Base-by-base conservation (phyloP, 2,797 vertebrate genomes). In the Erithacus rubecula region DNA sequence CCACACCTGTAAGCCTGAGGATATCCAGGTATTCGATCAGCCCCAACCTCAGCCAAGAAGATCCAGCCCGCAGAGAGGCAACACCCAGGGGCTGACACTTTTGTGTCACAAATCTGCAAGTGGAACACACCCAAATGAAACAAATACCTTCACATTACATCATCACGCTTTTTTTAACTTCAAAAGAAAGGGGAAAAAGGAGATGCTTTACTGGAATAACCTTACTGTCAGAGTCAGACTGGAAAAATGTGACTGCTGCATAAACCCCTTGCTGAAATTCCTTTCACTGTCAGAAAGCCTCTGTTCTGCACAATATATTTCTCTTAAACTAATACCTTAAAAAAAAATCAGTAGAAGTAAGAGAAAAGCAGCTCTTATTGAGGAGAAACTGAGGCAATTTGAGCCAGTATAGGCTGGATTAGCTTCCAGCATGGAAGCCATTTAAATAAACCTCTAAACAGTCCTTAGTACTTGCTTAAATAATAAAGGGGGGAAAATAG, bases 1-100 rank as follows among this genome's bases (percentile, higher is more conserved):
- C 96, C 92, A 93, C 94, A 96, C 97, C 97, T 98, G 97, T 97
- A 97, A 95, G 85, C 4, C 2, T 79, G 79, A 97, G 97, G 96
- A 93, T 60, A 97, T 96, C 95, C 96, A 96, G 96, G 95, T 96
- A 94, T 97, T 95, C 1, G 62, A 95, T 84, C 51, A 72, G 19
- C 59, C 90, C 83, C 7, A 89, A 52, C 51, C 46, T 86, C 36
- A 74, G 96, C 89, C 96, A 96, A 89, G 92, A 83, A 86, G 91
- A 95, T 34, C 4, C 53, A 67, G 78, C 55, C 52, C 0, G 6
- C 88, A 90, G 43, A 46, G 71, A 87, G 95, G 55, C 93, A 94
- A 94, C 77, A 3, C 87, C 87, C 90, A 64, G 19, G 12, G 22
- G 1, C 0, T 67, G 93, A 91, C 87, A 71, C 10, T 64, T 93